Conservation (phyloP, 2,797 vertebrate genomes). For the Heteromormyrus szaboi region DNA sequence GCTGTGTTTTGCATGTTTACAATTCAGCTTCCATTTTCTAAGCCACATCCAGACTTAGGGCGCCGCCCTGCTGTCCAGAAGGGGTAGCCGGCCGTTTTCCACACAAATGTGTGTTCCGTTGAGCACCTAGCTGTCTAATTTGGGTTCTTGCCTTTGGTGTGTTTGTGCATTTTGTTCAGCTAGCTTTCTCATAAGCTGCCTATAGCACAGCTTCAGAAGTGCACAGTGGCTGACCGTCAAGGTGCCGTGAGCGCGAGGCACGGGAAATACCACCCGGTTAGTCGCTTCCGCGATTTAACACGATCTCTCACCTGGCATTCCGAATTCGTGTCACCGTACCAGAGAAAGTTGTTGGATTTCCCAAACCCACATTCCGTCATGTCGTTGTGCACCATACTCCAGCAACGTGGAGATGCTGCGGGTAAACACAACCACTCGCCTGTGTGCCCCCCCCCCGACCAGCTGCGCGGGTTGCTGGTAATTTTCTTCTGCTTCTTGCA, state of each 20-base stretch:
- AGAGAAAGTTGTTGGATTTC: background rate
- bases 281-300: background rate
- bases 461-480: background rate
- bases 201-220: background rate
- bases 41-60: background rate
- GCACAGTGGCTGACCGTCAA: background rate
- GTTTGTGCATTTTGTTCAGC: background rate
- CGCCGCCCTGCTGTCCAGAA: background rate
- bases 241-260: background rate
- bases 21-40: background rate
- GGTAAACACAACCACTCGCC: background rate
- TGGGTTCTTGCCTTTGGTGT: background rate
- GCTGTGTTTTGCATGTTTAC: background rate
- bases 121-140: background rate
- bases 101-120: background rate
- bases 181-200: background rate
- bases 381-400: background rate
- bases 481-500: background rate
- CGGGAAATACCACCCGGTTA: background rate
- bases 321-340: background rate
- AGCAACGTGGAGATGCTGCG: background rate
- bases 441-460: background rate
- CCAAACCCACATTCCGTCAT: background rate
- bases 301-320: background rate
- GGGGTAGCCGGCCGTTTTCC: background rate